These are phyloP conservation scores for Cebus imitator DNA, from an alignment of 2,113 vertebrate genomes.

Conservation along the genomic window DNA sequence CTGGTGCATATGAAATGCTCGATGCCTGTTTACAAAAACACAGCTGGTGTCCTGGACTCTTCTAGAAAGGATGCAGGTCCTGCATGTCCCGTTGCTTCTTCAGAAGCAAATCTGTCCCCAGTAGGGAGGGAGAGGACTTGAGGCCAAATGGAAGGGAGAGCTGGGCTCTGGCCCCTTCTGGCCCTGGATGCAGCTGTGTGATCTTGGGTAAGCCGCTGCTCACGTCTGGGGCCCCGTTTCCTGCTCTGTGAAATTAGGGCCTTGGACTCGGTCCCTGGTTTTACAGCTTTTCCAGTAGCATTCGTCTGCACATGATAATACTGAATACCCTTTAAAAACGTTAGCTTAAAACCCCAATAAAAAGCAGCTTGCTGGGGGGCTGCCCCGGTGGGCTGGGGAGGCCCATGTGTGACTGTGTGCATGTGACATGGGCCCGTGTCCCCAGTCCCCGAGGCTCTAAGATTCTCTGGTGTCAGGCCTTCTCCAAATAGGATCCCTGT, in stretches of 20 bases:
- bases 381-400: neutral
- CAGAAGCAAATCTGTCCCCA: neutral
- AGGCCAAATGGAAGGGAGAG: neutral
- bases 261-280: neutral
- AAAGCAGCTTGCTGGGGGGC: neutral
- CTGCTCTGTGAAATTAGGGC: neutral
- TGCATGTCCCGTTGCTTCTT: neutral
- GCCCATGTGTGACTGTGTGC: neutral
- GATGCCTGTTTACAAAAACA: neutral
- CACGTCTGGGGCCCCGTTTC: neutral
- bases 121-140: neutral
- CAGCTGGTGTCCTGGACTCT: neutral
- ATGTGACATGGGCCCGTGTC: accelerated
- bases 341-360: neutral
- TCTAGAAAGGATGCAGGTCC: neutral
- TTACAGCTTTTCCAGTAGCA: neutral
- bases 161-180: neutral
- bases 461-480: neutral
- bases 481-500: neutral
- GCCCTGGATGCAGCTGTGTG: neutral
- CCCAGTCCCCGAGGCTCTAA: neutral
- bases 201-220: neutral
- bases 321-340: neutral
- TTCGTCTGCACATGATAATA: neutral
- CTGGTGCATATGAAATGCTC: neutral